Conservation (phyloP, 2,888 invertebrate genomes). For the Dorcus parallelipipedus region DNA sequence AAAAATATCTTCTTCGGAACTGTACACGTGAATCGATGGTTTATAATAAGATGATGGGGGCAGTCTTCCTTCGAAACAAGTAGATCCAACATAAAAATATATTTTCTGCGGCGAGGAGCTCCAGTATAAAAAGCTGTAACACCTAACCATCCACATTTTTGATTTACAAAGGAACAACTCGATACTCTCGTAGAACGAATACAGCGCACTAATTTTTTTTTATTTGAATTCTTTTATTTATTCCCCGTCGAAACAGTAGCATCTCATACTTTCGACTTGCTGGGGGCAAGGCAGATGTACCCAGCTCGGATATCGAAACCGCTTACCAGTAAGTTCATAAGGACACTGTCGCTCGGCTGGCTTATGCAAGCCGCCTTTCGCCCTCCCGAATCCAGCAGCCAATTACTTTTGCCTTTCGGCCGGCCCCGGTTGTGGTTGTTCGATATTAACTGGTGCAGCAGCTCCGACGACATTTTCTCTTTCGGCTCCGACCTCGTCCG, state of each 20-base stretch:
- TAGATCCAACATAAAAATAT: too few relatives aligned
- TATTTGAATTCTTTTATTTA: not conserved
- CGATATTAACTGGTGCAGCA: slow-evolving; percentile 60
- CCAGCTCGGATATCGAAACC: slow-evolving; percentile 93
- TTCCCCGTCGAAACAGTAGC: not conserved
- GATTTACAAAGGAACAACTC: not conserved
- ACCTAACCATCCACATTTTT: not conserved
- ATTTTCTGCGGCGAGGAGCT: too few relatives aligned
- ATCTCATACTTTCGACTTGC: slow-evolving; percentile 15
- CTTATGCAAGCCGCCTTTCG: slow-evolving; percentile 46
- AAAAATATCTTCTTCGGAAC: too few relatives aligned
- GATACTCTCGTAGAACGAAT: slow-evolving; percentile 1
- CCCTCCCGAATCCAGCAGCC: slow-evolving; percentile 42
- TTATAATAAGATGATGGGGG: too few relatives aligned
- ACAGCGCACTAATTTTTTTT: slow-evolving; percentile 19
- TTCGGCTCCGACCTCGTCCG: slow-evolving; percentile 41
- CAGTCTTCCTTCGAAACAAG: too few relatives aligned
- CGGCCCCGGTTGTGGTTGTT: slow-evolving; percentile 43
- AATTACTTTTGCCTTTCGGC: slow-evolving; percentile 43
- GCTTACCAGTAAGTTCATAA: slow-evolving; percentile 92
- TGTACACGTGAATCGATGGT: too few relatives aligned
- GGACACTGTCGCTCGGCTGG: slow-evolving; percentile 72
- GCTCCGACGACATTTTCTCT: slow-evolving; percentile 51
- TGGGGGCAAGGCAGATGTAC: slow-evolving; percentile 78
- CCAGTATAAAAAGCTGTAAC: too few relatives aligned